A percentile compares a stretch with the other conserved stretches of the same genome.
Conservation (phyloP, 2,888 invertebrate species). For the Drosophila pseudotakahashii region DNA sequence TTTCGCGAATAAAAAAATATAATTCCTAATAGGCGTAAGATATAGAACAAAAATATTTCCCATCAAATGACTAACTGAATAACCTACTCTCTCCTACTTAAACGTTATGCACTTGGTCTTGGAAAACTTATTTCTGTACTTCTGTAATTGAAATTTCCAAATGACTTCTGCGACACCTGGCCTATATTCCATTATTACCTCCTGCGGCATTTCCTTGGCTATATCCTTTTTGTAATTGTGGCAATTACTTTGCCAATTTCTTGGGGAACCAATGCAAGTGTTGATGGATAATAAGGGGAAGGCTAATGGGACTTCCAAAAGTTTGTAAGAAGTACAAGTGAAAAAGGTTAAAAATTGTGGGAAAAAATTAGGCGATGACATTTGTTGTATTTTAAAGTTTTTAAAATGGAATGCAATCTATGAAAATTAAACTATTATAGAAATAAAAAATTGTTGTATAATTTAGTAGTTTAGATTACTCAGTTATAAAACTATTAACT, state of each 20-base stretch:
- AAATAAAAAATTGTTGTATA: too few relatives aligned
- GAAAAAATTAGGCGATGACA: not conserved
- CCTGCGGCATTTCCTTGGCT: constrained; percentile 2
- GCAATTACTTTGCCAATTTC: constrained; percentile 30
- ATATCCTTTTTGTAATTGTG: constrained; percentile 26
- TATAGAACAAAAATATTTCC: too few relatives aligned
- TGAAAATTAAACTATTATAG: too few relatives aligned
- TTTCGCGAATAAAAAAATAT: too few relatives aligned
- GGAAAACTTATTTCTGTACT: constrained; percentile 1
- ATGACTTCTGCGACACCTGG: constrained; percentile 41
- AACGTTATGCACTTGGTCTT: constrained; percentile 10
- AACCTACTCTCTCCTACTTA: constrained; percentile 6
- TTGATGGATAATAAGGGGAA: constrained; percentile 35
- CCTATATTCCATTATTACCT: constrained; percentile 44
- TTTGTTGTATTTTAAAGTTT: too few relatives aligned
- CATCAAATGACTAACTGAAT: too few relatives aligned
- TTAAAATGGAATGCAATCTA: too few relatives aligned
- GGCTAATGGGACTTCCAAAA: not conserved
- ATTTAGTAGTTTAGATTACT: too few relatives aligned
- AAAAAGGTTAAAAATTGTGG: not conserved
- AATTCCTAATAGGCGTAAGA: too few relatives aligned
- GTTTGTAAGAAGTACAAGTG: not conserved
- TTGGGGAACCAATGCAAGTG: constrained; percentile 22
- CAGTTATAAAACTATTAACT: too few relatives aligned
- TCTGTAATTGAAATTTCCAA: constrained; percentile 17